Evolutionary conservation across 2,797 vertebrate genomes (phyloP), one percentile per base, ranked within the genome.

Genomic region (Brachyrhaphis roseni): DNA sequence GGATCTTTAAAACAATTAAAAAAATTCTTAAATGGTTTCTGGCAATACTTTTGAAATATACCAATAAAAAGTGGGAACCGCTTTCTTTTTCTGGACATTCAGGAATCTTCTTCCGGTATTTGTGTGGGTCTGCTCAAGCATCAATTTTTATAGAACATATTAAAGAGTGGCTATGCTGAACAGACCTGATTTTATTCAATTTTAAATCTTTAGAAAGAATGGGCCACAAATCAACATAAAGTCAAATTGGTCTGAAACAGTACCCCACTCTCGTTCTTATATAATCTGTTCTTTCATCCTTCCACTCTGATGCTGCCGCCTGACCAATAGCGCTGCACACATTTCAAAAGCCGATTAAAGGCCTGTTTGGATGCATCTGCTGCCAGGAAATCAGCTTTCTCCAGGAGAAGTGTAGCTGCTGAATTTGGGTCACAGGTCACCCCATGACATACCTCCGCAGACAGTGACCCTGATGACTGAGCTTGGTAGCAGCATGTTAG

Each of bases 311-410:
- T 57, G 34, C 53, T 16, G 45, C 39, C 46, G 62, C 15, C 16
- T 10, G 2, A 8, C 49, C 20, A 4, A 43, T 47, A 46, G 66
- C 39, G 10, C 18, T 49, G 12, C 2, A 51, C 8, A 62, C 23
- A 49, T 57, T 23, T 31, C 46, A 79, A 82, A 82, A 72, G 31
- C 16, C 62, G 28, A 82, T 82, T 79, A 72, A 34, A 77, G 74
- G 66, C 43, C 41, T 49, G n/a, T 5, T 26, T 62, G 5, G 18
- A 31, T 18, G 18, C 45, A 72, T 10, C 34, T 78, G 47, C 55
- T 43, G 55, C 74, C 77, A 78, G 77, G 73, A 84, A 71, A 80
- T 51, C 23, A 15, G 26, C 15, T 72, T 75, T 53, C 23, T 71
- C 43, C 36, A 31, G n/a, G 1, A 72, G 31, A 66, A 75, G 53